Evolutionary conservation across 1,140 invertebrate genomes (phyloP).

Genomic region (Himalopsyche phryganea): DNA sequence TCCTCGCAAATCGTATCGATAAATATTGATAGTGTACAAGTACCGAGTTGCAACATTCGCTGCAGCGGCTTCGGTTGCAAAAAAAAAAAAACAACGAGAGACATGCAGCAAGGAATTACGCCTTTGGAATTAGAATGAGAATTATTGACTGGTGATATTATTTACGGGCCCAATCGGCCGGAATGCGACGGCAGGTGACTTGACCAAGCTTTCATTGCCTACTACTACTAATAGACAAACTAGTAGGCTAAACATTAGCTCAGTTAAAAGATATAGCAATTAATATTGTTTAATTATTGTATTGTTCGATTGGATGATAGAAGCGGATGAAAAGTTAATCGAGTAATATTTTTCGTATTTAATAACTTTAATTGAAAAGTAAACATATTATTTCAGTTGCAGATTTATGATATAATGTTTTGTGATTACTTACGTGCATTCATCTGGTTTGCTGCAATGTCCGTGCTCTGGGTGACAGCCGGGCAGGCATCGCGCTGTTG

Average conservation of each 20-base stretch:
- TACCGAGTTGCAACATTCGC: conserved; percentile 16
- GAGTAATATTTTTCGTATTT: no score
- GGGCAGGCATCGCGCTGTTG: conserved; percentile 80
- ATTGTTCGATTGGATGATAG: no score
- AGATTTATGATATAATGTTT: no score
- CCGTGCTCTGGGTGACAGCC: conserved; percentile 89
- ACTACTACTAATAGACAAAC: background rate
- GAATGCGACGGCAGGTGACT: conserved; percentile 25
- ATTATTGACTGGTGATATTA: conserved; percentile 15
- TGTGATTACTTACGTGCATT: conserved; percentile 87
- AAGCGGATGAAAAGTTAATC: no score
- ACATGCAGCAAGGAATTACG: conserved; percentile 10
- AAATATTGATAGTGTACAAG: conserved; percentile 16
- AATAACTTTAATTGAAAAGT: no score
- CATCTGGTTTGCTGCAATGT: conserved; percentile 85
- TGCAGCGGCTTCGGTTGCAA: conserved; percentile 7
- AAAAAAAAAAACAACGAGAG: background rate
- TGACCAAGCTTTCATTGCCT: background rate
- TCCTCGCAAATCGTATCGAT: conserved; percentile 19
- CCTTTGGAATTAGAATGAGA: conserved; percentile 23
- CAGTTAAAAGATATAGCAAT: no score
- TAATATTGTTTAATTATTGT: no score
- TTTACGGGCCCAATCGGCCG: conserved; percentile 13
- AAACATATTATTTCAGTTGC: no score
- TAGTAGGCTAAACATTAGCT: no score